Evolutionary conservation across 2,888 invertebrate genomes (phyloP).

Genomic region (Agrotis segetum): DNA sequence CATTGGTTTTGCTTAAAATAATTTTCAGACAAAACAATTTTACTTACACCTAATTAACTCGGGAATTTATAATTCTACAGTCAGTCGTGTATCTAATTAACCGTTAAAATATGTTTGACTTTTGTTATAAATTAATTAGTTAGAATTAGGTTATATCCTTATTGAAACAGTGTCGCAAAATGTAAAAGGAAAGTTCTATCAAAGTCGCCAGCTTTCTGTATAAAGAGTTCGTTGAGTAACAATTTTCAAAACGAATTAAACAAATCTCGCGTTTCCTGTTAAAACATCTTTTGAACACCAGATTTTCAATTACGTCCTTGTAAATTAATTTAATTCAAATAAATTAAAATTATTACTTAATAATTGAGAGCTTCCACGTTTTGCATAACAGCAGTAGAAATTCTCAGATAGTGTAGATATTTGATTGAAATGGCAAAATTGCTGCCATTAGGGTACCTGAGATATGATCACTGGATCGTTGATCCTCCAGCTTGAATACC

Average conservation of each 20-base stretch:
- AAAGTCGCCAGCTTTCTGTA: conserved; percentile 25
- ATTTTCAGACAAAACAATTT: neutral
- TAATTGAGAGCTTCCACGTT: conserved; percentile 47
- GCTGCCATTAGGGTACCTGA: conserved; percentile 73
- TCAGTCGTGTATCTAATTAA: too few relatives aligned
- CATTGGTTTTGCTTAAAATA: neutral
- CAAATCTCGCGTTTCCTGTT: conserved; percentile 48
- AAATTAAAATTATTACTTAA: conserved; percentile 24
- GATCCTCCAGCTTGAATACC: conserved; percentile 57
- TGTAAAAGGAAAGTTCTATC: conserved; percentile 38
- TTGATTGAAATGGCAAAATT: conserved; percentile 82
- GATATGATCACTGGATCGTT: conserved; percentile 66
- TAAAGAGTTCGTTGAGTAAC: conserved; percentile 14
- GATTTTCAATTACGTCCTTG: conserved; percentile 42
- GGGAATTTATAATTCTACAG: too few relatives aligned
- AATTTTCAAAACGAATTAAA: conserved; percentile 52
- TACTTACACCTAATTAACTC: too few relatives aligned
- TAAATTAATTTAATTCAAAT: conserved; percentile 49
- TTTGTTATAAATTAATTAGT: conserved; percentile 22
- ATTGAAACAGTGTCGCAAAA: conserved; percentile 23
- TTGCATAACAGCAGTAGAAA: conserved; percentile 25
- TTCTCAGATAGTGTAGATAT: conserved; percentile 72
- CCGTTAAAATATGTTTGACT: neutral
- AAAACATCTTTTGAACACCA: conserved; percentile 57
- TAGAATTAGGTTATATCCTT: conserved; percentile 2